These are phyloP conservation scores for Chamaea fasciata DNA, from an alignment of 2,113 vertebrate genomes.

Conservation along the genomic window DNA sequence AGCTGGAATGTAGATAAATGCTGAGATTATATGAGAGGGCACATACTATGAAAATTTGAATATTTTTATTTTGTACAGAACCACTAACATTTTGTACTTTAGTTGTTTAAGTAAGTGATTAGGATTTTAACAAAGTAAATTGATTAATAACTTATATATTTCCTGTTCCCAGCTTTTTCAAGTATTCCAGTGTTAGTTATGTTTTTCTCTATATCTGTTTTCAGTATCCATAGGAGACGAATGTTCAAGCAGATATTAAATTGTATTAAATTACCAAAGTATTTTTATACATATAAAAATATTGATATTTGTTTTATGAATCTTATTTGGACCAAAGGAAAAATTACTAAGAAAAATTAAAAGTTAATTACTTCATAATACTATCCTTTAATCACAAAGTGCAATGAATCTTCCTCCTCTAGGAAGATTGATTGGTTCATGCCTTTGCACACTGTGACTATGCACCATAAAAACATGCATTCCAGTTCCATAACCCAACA, in stretches of 20 bases:
- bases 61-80: neutral
- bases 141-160: rapidly evolving
- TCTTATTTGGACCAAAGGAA: neutral
- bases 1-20: neutral
- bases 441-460: neutral
- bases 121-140: neutral
- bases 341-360: neutral
- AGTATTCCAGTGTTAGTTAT: neutral
- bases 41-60: neutral
- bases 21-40: neutral
- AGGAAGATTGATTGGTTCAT: neutral
- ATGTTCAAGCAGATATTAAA: neutral
- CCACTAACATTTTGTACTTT: neutral
- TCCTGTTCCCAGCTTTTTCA: neutral
- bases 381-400: neutral
- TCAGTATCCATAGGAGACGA: neutral
- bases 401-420: neutral
- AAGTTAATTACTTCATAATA: neutral
- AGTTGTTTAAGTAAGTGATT: neutral
- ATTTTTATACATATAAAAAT: neutral
- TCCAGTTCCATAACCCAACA: neutral
- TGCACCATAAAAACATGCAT: neutral
- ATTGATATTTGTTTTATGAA: neutral
- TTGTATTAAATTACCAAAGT: neutral
- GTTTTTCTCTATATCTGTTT: neutral